Evolutionary conservation across 2,888 invertebrate species (phyloP), one percentile per base, ranked within the genome.

Genomic region (Cerceris rybyensis): DNA sequence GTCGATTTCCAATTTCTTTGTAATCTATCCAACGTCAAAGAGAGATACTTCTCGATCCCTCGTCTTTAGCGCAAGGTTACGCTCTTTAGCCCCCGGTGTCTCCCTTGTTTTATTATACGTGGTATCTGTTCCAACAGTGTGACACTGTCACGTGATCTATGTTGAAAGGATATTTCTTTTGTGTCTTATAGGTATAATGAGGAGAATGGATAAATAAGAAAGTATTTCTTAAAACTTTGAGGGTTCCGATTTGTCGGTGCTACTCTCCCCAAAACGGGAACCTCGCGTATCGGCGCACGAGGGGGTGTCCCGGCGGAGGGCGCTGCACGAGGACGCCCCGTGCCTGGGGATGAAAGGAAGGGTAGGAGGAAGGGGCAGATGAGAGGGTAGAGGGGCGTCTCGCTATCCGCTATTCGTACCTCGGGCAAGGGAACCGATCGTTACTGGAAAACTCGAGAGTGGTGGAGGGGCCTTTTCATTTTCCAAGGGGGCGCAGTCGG

Each of bases 361-460:
- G 77, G 78, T 61, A 46, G 78, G 60, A 64, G 63, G 68, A 41
- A 28, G 43, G 66, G 43, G 52, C 28, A 42, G 50, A 43, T 9
- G 55, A 39, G 43, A 28, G 57, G 59, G 58, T 39, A 63, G 78
- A 69, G 75, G 57, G 72, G 73, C 55, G 74, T 67, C 76, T 68
- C 70, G 84, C 83, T 80, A 86, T 82, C 80, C 88, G 79, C 84
- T 84, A 76, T 80, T 84, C 84, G 88, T 88, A 90, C 90, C 90
- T 89, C 88, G 90, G 90, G 88, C 90, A 88, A 90, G 89, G 89
- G 88, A 89, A 85, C 88, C 90, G 90, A 90, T 90, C 90, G 90
- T 90, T 90, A 90, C 90, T 86, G 86, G 88, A 87, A 86, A 86
- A 86, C 78, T 82, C 83, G 84, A 82, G 74, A 72, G 81, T 73